Evolutionary conservation across 2,888 invertebrate genomes (phyloP).

Genomic region (Elegia similella): DNA sequence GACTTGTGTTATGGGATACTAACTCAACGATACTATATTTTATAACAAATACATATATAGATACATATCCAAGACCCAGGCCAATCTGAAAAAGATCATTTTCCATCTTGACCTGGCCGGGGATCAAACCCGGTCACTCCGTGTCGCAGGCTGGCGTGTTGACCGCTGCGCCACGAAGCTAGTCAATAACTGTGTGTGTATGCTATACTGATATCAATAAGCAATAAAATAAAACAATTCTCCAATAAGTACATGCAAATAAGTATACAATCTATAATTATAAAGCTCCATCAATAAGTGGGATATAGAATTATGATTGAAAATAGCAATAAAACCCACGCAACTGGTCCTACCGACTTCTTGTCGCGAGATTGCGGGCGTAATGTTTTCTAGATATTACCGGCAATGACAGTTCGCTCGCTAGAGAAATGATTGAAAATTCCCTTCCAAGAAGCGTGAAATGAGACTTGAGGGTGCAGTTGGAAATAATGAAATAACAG

Average conservation of each 20-base stretch:
- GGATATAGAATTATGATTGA: conserved; percentile 12
- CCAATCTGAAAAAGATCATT: too few relatives aligned
- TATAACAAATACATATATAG: too few relatives aligned
- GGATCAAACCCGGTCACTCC: too few relatives aligned
- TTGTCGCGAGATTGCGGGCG: conserved; percentile 31
- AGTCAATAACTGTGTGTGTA: too few relatives aligned
- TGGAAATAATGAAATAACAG: background rate
- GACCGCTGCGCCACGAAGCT: too few relatives aligned
- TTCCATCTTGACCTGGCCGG: too few relatives aligned
- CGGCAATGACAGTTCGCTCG: conserved; percentile 59
- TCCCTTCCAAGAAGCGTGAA: conserved; percentile 70
- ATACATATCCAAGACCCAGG: too few relatives aligned
- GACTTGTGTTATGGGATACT: too few relatives aligned
- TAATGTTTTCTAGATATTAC: conserved; percentile 51
- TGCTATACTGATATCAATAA: too few relatives aligned
- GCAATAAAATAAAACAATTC: too few relatives aligned
- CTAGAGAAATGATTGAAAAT: conserved; percentile 69
- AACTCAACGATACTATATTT: too few relatives aligned
- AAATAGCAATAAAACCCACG: conserved; percentile 27
- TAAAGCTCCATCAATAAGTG: background rate
- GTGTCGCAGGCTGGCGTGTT: too few relatives aligned
- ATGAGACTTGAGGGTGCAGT: conserved; percentile 40
- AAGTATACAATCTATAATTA: background rate
- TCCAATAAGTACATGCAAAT: background rate
- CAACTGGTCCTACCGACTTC: conserved; percentile 31